Conservation (phyloP, 1,140 invertebrate genomes). For the Tetraneura akinire region DNA sequence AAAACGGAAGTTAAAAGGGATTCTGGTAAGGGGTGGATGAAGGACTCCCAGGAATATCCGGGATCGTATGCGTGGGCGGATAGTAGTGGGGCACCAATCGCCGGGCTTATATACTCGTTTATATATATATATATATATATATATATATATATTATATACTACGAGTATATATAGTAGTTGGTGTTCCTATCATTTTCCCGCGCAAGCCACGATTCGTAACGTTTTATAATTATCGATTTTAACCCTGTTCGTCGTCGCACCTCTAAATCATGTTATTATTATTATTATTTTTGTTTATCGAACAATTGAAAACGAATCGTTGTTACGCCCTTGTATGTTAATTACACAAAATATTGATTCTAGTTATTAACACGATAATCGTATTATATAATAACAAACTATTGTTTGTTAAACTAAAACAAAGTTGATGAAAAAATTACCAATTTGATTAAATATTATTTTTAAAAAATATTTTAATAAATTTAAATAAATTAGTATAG, state of each 20-base stretch:
- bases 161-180: background rate
- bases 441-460: too few species aligned
- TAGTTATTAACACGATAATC: too few species aligned
- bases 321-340: too few species aligned
- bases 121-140: background rate
- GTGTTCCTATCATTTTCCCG: background rate
- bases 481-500: too few species aligned
- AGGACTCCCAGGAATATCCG: constrained; percentile 17
- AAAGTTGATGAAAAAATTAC: too few species aligned
- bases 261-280: background rate
- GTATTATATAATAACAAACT: too few species aligned
- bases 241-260: background rate
- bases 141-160: background rate
- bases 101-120: background rate
- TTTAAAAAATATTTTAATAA: too few species aligned
- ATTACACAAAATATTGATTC: too few species aligned
- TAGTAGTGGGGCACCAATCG: constrained; percentile 25
- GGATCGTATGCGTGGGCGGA: background rate
- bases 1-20: constrained; percentile 51
- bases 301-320: too few species aligned
- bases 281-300: too few species aligned
- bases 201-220: constrained; percentile 27
- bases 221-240: constrained; percentile 45
- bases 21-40: constrained; percentile 1
- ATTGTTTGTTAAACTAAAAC: too few species aligned